phyloP scores from a whole-genome alignment of 2,797 vertebrate species.

The Trematomus bernacchii region DNA sequence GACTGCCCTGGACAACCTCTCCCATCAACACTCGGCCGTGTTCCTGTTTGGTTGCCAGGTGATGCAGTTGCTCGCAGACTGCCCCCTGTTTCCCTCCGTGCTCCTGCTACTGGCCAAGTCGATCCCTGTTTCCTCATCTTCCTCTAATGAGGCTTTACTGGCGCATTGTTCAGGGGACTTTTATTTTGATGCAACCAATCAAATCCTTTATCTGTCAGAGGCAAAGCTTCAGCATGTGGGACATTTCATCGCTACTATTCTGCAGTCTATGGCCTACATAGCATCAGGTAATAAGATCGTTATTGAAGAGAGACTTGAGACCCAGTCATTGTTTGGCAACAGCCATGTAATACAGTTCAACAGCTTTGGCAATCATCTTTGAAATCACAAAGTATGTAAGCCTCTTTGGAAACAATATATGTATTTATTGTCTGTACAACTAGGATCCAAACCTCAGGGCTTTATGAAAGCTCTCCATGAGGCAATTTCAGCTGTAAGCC shows the following conservation, averaged over 20 bases:
- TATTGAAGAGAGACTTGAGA: constrained; percentile 16
- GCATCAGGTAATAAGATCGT: constrained; percentile 79
- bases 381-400: constrained; percentile 40
- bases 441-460: constrained; percentile 70
- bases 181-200: constrained; percentile 86
- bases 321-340: constrained; percentile 17
- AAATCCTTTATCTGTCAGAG: constrained; percentile 86
- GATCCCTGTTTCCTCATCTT: constrained; percentile 70
- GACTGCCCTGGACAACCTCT: constrained; percentile 83
- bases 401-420: constrained; percentile 40
- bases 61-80: constrained; percentile 77
- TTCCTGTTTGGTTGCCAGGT: constrained; percentile 88
- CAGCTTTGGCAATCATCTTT: constrained; percentile 36
- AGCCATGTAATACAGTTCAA: constrained; percentile 6
- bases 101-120: constrained; percentile 84
- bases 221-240: constrained; percentile 84
- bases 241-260: constrained; percentile 82
- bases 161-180: constrained; percentile 80
- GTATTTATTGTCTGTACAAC: constrained; percentile 20
- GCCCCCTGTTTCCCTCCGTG: constrained; percentile 76
- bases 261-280: constrained; percentile 87
- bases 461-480: constrained; percentile 81
- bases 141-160: constrained; percentile 59
- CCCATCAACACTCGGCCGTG: constrained; percentile 83
- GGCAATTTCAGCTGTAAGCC: constrained; percentile 81